A percentile compares a stretch with the other conserved stretches of the same genome.
Conservation (phyloP, 2,888 invertebrate species). For the Rotaria macrura region DNA sequence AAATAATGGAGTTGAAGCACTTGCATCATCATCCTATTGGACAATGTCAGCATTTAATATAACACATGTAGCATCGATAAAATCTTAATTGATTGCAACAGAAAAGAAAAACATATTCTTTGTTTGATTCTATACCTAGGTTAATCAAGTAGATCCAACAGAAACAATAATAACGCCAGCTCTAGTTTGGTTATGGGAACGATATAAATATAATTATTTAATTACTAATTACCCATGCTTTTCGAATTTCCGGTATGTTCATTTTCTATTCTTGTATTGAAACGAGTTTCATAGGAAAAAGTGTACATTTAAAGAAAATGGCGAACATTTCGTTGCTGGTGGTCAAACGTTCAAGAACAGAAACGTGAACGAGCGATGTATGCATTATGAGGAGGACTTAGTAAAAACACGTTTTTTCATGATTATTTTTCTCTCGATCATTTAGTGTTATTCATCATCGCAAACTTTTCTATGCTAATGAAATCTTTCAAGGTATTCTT, state of each 20-base stretch:
- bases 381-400: not conserved
- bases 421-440: not conserved
- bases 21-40: not conserved
- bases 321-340: conserved; percentile 20
- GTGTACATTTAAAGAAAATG: conserved; percentile 13
- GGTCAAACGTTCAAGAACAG: not conserved
- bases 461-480: conserved; percentile 28
- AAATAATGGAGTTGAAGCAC: not conserved
- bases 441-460: not conserved
- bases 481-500: conserved; percentile 29
- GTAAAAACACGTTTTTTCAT: no score
- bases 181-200: conserved; percentile 15
- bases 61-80: not conserved
- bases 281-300: no score
- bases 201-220: conserved; percentile 15
- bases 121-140: not conserved
- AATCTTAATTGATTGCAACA: not conserved
- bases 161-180: not conserved
- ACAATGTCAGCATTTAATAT: not conserved
- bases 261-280: no score
- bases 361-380: not conserved
- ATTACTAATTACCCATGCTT: not conserved
- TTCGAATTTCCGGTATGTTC: not conserved
- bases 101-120: not conserved
- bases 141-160: not conserved